phyloP scores from a whole-genome alignment of 1,140 invertebrate species.

The Nixonia krombeini region DNA sequence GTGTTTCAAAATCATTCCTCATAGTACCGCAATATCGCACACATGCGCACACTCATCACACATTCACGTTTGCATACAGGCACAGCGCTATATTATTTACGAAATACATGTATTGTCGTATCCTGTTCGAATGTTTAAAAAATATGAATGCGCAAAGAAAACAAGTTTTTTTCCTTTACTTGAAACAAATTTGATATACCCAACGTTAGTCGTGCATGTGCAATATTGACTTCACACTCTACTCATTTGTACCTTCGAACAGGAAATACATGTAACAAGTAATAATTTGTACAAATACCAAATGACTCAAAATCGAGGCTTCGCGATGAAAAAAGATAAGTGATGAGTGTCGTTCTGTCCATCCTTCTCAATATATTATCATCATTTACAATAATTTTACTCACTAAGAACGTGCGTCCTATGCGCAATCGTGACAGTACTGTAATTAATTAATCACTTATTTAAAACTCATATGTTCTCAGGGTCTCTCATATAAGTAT shows the following conservation, averaged over 20 bases:
- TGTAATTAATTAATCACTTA: constrained; percentile 60
- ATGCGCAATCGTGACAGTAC: constrained; percentile 62
- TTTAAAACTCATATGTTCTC: constrained; percentile 47
- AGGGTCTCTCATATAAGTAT: constrained; percentile 54
- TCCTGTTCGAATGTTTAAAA: background rate
- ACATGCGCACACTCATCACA: background rate
- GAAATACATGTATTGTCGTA: too few relatives aligned
- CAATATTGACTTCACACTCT: background rate
- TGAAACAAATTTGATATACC: background rate
- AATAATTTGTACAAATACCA: background rate
- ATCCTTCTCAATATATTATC: constrained; percentile 27
- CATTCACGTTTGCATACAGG: background rate
- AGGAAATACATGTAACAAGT: background rate
- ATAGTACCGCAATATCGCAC: background rate
- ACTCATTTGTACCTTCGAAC: background rate
- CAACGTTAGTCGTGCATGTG: background rate
- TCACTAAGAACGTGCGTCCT: constrained; percentile 58
- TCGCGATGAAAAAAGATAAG: constrained; percentile 4
- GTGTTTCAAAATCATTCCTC: background rate
- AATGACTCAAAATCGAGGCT: background rate
- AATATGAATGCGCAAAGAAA: background rate
- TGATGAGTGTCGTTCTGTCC: constrained; percentile 43
- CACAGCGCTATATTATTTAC: too few relatives aligned
- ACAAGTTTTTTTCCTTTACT: background rate
- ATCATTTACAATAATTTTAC: constrained; percentile 54